Conservation (phyloP, 2,113 vertebrate species). For the Brienomyrus brachyistius region DNA sequence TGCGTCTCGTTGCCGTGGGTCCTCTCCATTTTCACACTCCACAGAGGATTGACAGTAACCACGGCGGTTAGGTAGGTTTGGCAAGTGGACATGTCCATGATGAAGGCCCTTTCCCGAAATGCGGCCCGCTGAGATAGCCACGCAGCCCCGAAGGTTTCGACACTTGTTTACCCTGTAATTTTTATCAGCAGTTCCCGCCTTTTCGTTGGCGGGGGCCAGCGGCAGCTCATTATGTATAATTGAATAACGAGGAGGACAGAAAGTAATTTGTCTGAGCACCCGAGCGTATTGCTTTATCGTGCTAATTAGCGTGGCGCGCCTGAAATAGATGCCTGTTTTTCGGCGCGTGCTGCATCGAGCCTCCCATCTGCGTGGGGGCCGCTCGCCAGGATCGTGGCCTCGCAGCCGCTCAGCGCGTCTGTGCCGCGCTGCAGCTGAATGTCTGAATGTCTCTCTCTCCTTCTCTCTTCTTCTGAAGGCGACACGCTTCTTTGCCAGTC, state of each 20-base stretch:
- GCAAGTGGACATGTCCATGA: neutral
- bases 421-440: slow-evolving; percentile 13
- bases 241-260: neutral
- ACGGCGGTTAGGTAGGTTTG: neutral
- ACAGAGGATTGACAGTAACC: neutral
- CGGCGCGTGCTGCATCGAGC: neutral
- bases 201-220: neutral
- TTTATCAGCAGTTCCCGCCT: slow-evolving; percentile 5
- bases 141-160: neutral
- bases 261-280: slow-evolving; percentile 12
- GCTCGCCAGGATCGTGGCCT: neutral
- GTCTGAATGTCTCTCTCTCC: slow-evolving; percentile 28
- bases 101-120: neutral
- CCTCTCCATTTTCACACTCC: neutral
- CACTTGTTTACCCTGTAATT: neutral
- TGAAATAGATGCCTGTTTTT: neutral
- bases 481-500: slow-evolving; percentile 53
- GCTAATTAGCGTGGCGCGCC: neutral
- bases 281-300: neutral
- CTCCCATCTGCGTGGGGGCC: neutral
- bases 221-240: neutral
- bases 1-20: slow-evolving; percentile 14
- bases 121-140: neutral
- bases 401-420: neutral
- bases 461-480: slow-evolving; percentile 40